phyloP scores from a whole-genome alignment of 1,140 invertebrate species.

The Lucilia sericata region DNA sequence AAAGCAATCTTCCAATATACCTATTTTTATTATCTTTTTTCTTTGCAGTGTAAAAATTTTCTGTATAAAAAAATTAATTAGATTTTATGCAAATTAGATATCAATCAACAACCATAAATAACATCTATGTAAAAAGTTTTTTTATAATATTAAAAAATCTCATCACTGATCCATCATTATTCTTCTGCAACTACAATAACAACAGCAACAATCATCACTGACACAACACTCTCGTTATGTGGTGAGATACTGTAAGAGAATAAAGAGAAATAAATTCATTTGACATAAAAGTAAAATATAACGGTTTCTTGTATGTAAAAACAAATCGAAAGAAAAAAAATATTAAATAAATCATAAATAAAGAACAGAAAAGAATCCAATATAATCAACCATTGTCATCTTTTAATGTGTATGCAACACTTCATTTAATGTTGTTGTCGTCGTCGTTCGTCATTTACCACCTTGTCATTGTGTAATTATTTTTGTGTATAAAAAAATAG shows the following conservation, averaged over 20 bases:
- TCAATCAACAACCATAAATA: neutral
- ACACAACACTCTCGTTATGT: neutral
- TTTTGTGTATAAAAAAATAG: constrained; percentile 51
- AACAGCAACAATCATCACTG: neutral
- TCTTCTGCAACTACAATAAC: neutral
- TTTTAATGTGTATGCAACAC: neutral
- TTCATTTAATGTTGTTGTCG: constrained; percentile 10
- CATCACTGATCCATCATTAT: neutral
- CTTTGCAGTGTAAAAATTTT: constrained; percentile 38
- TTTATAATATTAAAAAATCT: neutral
- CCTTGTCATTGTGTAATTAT: constrained; percentile 47
- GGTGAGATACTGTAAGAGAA: constrained; percentile 6
- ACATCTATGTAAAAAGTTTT: neutral
- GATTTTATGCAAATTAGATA: constrained; percentile 31
- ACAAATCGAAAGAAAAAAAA: neutral
- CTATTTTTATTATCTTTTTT: neutral
- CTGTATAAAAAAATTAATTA: constrained; percentile 31
- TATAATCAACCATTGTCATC: constrained; percentile 7
- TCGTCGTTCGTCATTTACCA: constrained; percentile 13
- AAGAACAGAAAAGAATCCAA: neutral
- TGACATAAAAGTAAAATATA: constrained; percentile 12
- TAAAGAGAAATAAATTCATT: neutral
- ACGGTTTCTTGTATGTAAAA: constrained; percentile 2
- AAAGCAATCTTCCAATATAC: no score
- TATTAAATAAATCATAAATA: neutral